A percentile compares a stretch with the other conserved stretches of the same genome.
Conservation (phyloP, 2,113 vertebrate genomes). For the Globicephala melas region DNA sequence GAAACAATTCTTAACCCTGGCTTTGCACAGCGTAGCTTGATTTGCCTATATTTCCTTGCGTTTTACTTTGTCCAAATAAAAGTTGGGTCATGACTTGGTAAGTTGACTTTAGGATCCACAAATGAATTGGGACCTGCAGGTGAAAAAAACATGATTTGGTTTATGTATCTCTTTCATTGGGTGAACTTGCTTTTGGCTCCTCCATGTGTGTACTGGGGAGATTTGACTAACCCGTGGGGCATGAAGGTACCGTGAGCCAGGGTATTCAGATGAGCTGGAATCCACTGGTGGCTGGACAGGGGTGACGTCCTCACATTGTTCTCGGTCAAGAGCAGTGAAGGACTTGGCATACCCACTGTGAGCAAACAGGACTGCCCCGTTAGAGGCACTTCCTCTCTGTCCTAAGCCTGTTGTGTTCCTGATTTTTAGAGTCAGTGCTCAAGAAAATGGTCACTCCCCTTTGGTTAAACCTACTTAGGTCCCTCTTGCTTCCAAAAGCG, state of each 20-base stretch:
- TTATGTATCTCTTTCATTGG: not conserved
- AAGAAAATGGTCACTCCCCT: not conserved
- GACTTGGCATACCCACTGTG: not conserved
- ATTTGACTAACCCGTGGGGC: not conserved
- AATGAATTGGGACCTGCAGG: not conserved
- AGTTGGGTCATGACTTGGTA: not conserved
- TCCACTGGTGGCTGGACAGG: not conserved
- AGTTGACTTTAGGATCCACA: not conserved
- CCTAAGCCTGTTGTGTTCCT: not conserved
- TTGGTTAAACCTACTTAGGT: not conserved
- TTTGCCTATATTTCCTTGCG: not conserved
- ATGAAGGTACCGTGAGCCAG: not conserved
- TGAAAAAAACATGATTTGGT: not conserved
- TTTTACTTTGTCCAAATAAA: not conserved
- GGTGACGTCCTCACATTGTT: not conserved
- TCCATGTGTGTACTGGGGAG: not conserved
- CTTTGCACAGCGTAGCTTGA: not conserved
- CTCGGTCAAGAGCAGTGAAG: not conserved
- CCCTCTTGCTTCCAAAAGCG: not conserved
- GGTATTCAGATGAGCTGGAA: not conserved
- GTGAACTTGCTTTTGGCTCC: not conserved
- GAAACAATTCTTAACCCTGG: not conserved
- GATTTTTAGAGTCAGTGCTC: not conserved
- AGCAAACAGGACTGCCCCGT: not conserved
- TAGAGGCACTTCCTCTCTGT: not conserved